Conservation (phyloP, 2,888 invertebrate species). For the Drosophila picticornis region DNA sequence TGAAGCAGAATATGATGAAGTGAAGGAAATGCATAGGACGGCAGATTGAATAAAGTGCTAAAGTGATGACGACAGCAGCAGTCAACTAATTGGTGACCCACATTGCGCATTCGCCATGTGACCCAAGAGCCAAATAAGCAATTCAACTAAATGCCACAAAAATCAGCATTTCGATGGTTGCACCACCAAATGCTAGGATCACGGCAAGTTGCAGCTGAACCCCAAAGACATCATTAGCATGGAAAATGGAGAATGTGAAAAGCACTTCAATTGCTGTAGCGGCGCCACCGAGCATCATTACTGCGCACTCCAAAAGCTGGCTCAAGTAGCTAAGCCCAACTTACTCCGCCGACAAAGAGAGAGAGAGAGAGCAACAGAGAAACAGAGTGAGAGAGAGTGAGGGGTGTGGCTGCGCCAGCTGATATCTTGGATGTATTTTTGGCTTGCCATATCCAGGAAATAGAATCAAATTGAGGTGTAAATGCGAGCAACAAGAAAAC, state of each 20-base stretch:
- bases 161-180: neutral
- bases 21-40: conserved; percentile 1
- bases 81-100: conserved; percentile 54
- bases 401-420: conserved; percentile 18
- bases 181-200: conserved; percentile 29
- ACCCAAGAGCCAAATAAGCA: neutral
- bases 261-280: conserved; percentile 43
- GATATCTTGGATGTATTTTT: conserved; percentile 41
- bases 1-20: neutral
- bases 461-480: conserved; percentile 82
- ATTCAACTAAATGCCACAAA: neutral
- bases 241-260: conserved; percentile 60
- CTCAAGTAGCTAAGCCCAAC: conserved; percentile 60
- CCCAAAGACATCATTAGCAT: conserved; percentile 70
- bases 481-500: conserved; percentile 72
- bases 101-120: conserved; percentile 35
- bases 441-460: conserved; percentile 63
- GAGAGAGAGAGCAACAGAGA: conserved; percentile 4
- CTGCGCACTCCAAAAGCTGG: conserved; percentile 49
- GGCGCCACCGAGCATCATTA: conserved; percentile 65
- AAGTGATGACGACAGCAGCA: conserved; percentile 14
- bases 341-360: neutral
- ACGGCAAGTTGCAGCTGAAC: conserved; percentile 9
- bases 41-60: conserved; percentile 13
- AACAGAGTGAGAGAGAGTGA: neutral